A percentile compares a stretch with the other conserved stretches of the same genome.
phyloP scores from a whole-genome alignment of 2,888 invertebrate species.

The Euclidia mi region DNA sequence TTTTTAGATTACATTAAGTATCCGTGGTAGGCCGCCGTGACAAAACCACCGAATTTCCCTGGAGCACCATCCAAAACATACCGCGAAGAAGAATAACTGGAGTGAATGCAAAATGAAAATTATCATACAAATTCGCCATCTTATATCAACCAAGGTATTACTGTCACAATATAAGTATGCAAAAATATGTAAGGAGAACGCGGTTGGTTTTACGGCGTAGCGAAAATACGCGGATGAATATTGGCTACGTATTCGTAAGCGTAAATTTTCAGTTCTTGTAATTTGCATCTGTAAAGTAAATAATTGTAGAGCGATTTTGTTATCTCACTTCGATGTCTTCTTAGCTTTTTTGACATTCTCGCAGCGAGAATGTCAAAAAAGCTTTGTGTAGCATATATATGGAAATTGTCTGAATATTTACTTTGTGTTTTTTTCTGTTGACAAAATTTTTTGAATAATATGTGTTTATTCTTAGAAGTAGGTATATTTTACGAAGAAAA shows the following conservation, averaged over 20 bases:
- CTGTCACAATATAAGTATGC: constrained; percentile 84
- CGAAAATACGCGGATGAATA: constrained; percentile 70
- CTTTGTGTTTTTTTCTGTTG: constrained; percentile 20
- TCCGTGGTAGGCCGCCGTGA: constrained; percentile 70
- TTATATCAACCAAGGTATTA: constrained; percentile 83
- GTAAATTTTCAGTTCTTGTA: constrained; percentile 71
- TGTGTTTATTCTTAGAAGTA: too few relatives aligned
- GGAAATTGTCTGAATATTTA: constrained; percentile 24
- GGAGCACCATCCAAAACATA: constrained; percentile 86
- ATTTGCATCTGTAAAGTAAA: constrained; percentile 79
- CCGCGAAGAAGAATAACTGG: constrained; percentile 83
- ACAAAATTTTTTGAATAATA: background rate
- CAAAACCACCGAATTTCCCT: constrained; percentile 85
- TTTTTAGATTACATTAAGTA: constrained; percentile 57
- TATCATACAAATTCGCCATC: constrained; percentile 88
- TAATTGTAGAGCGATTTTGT: constrained; percentile 69
- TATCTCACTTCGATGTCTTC: constrained; percentile 42
- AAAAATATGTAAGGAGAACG: constrained; percentile 84
- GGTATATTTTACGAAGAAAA: too few relatives aligned
- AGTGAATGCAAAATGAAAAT: constrained; percentile 89
- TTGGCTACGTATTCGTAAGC: constrained; percentile 68
- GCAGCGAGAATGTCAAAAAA: constrained; percentile 22
- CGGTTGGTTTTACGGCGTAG: constrained; percentile 77
- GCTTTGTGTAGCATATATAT: constrained; percentile 30
- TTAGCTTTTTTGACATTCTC: constrained; percentile 33